These are phyloP conservation scores for Ornithoptera priamus DNA, from an alignment of 2,888 invertebrate genomes.

Conservation along the genomic window DNA sequence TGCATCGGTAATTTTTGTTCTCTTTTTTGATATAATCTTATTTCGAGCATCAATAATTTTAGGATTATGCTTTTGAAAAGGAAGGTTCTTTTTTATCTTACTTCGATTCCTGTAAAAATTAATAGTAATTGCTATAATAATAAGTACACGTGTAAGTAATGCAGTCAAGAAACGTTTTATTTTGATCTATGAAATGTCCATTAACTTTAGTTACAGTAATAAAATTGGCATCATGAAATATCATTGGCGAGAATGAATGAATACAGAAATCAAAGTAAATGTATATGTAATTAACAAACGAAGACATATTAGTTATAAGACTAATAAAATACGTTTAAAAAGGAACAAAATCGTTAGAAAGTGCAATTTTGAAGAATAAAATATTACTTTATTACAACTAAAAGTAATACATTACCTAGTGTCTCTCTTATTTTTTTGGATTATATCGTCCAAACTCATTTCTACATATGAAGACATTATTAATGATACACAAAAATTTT, in stretches of 20 bases:
- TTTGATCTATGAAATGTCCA: background rate
- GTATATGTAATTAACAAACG: background rate
- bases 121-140: background rate
- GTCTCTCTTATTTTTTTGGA: constrained; percentile 63
- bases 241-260: background rate
- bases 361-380: background rate
- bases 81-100: constrained; percentile 37
- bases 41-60: constrained; percentile 84
- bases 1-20: constrained; percentile 88
- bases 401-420: constrained; percentile 28
- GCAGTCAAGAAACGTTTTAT: background rate
- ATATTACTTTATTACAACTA: background rate
- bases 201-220: background rate
- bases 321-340: background rate
- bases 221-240: background rate
- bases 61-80: constrained; percentile 38
- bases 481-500: constrained; percentile 14
- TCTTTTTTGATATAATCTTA: constrained; percentile 88
- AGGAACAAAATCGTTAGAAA: background rate
- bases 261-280: background rate
- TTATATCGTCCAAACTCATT: constrained; percentile 76
- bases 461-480: constrained; percentile 62
- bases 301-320: background rate
- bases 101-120: constrained; percentile 35
- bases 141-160: background rate